Percentiles rank a stretch among this genome's conserved stretches.
Conservation (phyloP, 2,888 invertebrate genomes). For the Yponomeuta plumbellus region DNA sequence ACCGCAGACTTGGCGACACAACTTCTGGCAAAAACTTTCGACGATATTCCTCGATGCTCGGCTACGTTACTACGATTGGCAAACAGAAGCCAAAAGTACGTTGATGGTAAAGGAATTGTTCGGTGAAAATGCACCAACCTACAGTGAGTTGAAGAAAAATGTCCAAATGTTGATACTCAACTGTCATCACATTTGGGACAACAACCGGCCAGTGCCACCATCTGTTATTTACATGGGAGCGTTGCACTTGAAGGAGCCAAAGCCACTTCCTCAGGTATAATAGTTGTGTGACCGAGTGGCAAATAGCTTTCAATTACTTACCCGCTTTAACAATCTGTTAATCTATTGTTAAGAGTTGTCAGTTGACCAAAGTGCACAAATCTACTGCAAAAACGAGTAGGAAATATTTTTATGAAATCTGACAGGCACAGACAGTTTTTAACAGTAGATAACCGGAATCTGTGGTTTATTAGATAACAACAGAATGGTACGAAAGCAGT, state of each 20-base stretch:
- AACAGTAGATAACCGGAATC: no score
- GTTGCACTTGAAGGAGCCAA: slow-evolving; percentile 13
- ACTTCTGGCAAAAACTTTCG: slow-evolving; percentile 7
- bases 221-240: slow-evolving; percentile 17
- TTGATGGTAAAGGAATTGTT: slow-evolving; percentile 7
- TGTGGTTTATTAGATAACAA: no score
- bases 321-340: no score
- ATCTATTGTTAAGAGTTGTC: no score
- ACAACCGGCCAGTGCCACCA: slow-evolving; percentile 15
- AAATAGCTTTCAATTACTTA: no score
- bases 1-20: neutral
- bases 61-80: slow-evolving; percentile 3
- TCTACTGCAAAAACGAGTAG: no score
- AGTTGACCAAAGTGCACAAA: no score
- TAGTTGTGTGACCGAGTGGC: no score
- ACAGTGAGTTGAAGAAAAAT: slow-evolving; percentile 8
- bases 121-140: slow-evolving; percentile 5
- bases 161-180: slow-evolving; percentile 16
- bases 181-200: slow-evolving; percentile 17
- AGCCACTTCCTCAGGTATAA: slow-evolving; percentile 13
- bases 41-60: neutral
- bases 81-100: neutral
- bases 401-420: no score
- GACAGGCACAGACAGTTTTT: no score
- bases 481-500: no score